phyloP scores from a whole-genome alignment of 2,113 vertebrate species.

The Eulacestoma nigropectus region DNA sequence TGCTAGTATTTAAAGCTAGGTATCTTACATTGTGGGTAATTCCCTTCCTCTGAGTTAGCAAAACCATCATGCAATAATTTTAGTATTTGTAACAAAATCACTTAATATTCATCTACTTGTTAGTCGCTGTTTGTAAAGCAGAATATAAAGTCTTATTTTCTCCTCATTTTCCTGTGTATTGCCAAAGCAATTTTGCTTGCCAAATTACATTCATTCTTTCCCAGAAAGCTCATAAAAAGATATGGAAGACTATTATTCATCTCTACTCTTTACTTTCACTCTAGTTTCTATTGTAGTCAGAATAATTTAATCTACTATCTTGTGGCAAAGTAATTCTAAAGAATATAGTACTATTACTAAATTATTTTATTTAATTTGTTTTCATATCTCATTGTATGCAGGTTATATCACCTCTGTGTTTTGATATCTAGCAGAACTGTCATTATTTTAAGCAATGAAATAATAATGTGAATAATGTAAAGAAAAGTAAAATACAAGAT shows the following conservation, averaged over 20 bases:
- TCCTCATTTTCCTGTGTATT: conserved; percentile 1
- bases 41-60: not conserved
- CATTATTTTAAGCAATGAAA: not conserved
- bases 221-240: not conserved
- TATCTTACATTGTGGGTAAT: not conserved
- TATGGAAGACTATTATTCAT: not conserved
- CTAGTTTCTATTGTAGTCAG: not conserved
- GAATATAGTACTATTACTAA: not conserved
- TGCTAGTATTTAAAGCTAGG: not conserved
- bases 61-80: not conserved
- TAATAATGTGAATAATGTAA: not conserved
- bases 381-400: not conserved
- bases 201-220: conserved; percentile 3
- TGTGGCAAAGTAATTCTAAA: conserved; percentile 9
- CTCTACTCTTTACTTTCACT: not conserved
- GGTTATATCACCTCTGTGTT: not conserved
- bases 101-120: not conserved
- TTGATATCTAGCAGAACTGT: not conserved
- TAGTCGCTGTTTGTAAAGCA: not conserved
- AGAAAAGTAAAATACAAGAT: not conserved
- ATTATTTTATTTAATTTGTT: not conserved
- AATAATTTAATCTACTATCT: not conserved
- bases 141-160: conserved; percentile 26
- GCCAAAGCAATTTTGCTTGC: not conserved
- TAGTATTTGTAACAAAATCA: not conserved